A percentile compares a stretch with the other conserved stretches of the same genome.
Conservation (phyloP, 2,797 vertebrate species). For the Crenuchus spilurus region DNA sequence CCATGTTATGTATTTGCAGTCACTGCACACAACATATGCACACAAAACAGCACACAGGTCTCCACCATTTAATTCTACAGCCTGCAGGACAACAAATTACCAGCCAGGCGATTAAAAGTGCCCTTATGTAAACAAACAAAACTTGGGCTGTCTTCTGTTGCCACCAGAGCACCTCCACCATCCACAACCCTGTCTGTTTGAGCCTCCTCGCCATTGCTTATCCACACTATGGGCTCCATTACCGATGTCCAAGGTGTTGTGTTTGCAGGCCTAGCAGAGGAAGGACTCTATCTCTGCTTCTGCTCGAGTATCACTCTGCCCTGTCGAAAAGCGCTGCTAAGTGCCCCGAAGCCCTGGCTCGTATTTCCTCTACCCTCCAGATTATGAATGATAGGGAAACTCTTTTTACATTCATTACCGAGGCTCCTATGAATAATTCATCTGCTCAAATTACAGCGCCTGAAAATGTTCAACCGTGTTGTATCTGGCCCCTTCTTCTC, state of each 20-base stretch:
- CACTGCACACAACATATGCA: not conserved
- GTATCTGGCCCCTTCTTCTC: slow-evolving; percentile 58
- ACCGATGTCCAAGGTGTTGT: slow-evolving; percentile 47
- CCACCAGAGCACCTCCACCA: not conserved
- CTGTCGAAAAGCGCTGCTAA: slow-evolving; percentile 64
- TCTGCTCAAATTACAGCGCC: slow-evolving; percentile 67
- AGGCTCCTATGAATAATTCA: slow-evolving; percentile 76
- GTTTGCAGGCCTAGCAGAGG: slow-evolving; percentile 39
- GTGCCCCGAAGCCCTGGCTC: slow-evolving; percentile 69
- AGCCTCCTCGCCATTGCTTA: slow-evolving; percentile 28
- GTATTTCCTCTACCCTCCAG: slow-evolving; percentile 70
- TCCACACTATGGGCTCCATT: slow-evolving; percentile 30
- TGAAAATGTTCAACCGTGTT: slow-evolving; percentile 66
- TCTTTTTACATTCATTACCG: slow-evolving; percentile 76
- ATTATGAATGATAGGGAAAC: slow-evolving; percentile 78
- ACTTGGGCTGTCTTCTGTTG: not conserved
- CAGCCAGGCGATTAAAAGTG: not conserved
- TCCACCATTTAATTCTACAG: slow-evolving; percentile 16
- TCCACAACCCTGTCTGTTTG: slow-evolving; percentile 31
- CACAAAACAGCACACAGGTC: slow-evolving; percentile 16
- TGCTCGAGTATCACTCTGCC: slow-evolving; percentile 58
- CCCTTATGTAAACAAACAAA: slow-evolving; percentile 4
- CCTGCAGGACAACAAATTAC: slow-evolving; percentile 37
- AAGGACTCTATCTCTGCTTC: slow-evolving; percentile 53
- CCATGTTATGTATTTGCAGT: not conserved